Evolutionary conservation across 1,140 invertebrate genomes (phyloP).

Genomic region (Brachionus asplanchnoidis): DNA sequence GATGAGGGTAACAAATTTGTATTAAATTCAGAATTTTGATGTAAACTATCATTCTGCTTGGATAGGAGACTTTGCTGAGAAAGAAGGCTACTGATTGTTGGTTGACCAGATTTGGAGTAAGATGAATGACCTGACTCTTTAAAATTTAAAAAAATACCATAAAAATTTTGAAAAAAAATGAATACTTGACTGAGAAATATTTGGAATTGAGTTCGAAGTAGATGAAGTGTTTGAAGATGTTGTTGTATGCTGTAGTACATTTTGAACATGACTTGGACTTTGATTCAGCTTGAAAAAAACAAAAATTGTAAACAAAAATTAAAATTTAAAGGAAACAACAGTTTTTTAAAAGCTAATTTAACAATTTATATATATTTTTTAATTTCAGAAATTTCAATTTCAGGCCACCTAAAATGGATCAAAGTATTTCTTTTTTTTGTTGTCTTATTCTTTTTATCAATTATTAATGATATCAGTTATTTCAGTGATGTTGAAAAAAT

Average conservation of each 20-base stretch:
- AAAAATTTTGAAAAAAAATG: neutral
- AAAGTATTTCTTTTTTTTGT: too few relatives aligned
- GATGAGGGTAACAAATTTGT: neutral
- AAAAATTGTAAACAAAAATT: neutral
- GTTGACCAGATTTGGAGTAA: neutral
- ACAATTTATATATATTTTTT: too few relatives aligned
- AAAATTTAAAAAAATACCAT: neutral
- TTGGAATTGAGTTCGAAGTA: neutral
- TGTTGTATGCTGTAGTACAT: neutral
- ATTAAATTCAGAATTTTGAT: neutral
- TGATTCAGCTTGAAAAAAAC: neutral
- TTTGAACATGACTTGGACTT: neutral
- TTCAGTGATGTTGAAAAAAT: too few relatives aligned
- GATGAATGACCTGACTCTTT: neutral
- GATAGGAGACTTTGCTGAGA: neutral
- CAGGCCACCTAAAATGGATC: too few relatives aligned
- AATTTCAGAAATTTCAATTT: too few relatives aligned
- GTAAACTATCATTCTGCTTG: neutral
- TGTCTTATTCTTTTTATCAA: too few relatives aligned
- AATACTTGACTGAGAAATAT: neutral
- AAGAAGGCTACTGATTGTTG: neutral
- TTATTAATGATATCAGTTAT: too few relatives aligned
- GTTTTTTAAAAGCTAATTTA: too few relatives aligned
- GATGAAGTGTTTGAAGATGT: neutral
- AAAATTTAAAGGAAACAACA: too few relatives aligned